A percentile compares a stretch with the other conserved stretches of the same genome.
Evolutionary conservation across 92 coral and sea anemone species (phyloP).

Genomic region (Umimayanthus chanpuru): DNA sequence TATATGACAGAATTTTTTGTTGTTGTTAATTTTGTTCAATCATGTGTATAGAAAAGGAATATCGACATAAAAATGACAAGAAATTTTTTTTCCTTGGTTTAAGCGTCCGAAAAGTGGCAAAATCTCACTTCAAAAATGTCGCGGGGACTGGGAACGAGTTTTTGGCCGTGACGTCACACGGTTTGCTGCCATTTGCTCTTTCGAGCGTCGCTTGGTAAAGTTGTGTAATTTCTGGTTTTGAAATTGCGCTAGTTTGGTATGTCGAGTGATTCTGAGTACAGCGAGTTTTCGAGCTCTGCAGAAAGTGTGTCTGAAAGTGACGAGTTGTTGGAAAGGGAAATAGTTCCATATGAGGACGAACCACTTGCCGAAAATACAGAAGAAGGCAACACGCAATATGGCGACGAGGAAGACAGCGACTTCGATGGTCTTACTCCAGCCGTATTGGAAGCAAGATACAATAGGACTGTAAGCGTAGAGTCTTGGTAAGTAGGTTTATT

Average conservation of each 20-base stretch:
- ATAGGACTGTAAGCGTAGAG: neutral
- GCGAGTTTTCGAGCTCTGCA: neutral
- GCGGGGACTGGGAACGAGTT: neutral
- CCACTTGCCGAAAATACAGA: slow-evolving; percentile 31
- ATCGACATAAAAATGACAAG: no score
- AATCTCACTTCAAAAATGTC: neutral
- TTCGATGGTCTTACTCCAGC: slow-evolving; percentile 39
- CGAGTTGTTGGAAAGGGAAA: neutral
- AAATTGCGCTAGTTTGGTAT: no score
- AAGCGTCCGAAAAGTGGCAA: no score
- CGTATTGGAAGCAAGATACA: slow-evolving; percentile 33
- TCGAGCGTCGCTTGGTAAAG: no score
- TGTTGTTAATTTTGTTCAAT: no score
- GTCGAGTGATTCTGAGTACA: neutral
- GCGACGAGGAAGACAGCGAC: slow-evolving; percentile 23
- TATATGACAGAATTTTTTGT: no score
- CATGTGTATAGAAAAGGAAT: no score
- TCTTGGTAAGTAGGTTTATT: no score
- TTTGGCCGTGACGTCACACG: neutral
- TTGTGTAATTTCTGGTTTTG: no score
- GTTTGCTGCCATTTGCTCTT: no score
- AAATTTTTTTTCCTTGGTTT: no score
- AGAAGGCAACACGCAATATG: no score
- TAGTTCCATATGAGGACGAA: slow-evolving; percentile 45
- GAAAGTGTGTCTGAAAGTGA: neutral